Evolutionary conservation across 2,797 vertebrate genomes (phyloP).

Genomic region (Myotis daubentonii): DNA sequence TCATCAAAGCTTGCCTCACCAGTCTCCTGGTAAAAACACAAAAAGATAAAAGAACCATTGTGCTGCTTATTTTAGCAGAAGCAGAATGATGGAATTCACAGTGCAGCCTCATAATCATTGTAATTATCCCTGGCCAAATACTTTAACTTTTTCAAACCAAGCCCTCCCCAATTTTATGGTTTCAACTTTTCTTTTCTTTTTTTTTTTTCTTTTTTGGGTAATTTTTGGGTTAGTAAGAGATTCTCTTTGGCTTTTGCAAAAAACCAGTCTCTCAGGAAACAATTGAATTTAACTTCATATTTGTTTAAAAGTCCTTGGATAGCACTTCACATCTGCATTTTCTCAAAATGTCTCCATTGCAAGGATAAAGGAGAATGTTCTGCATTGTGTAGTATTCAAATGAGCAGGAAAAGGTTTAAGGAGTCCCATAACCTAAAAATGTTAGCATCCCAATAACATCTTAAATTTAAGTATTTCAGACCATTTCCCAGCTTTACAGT

Average conservation of each 20-base stretch:
- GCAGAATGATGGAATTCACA: background rate
- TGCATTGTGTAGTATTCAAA: background rate
- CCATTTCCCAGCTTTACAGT: background rate
- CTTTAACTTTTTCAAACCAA: background rate
- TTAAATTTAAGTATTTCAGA: constrained; percentile 21
- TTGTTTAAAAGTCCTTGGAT: constrained; percentile 56
- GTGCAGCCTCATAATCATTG: background rate
- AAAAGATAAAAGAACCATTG: constrained; percentile 65
- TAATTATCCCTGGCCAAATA: constrained; percentile 49
- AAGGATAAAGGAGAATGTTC: constrained; percentile 16
- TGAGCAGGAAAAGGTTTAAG: background rate
- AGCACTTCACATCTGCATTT: constrained; percentile 21
- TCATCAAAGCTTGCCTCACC: constrained; percentile 57
- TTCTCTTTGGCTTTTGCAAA: constrained; percentile 72
- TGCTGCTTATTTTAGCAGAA: constrained; percentile 45
- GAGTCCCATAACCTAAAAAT: background rate
- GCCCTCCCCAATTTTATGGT: background rate
- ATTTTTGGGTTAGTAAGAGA: constrained; percentile 54
- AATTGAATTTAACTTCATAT: constrained; percentile 25
- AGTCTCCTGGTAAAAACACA: constrained; percentile 50
- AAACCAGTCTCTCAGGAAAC: constrained; percentile 65
- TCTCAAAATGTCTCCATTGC: background rate
- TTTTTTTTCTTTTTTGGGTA: constrained; percentile 2
- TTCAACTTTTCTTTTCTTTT: constrained; percentile 32
- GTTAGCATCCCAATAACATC: background rate